phyloP scores from a whole-genome alignment of 1,140 invertebrate genomes.

The Brachionus rubens region DNA sequence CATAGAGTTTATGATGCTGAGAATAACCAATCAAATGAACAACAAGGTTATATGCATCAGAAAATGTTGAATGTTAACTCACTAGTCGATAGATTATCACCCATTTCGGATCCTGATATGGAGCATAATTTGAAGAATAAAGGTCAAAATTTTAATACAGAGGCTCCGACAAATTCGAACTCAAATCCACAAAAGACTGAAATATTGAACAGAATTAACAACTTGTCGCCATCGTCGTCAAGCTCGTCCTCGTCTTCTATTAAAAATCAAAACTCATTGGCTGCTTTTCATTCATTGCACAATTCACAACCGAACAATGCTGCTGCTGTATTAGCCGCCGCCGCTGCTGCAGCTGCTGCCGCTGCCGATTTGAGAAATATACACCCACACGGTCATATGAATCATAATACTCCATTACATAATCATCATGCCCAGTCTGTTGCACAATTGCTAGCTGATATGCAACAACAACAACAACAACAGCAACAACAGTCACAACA shows the following conservation, averaged over 20 bases:
- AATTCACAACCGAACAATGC: neutral
- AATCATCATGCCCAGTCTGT: slow-evolving; percentile 45
- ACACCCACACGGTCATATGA: neutral
- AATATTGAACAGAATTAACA: slow-evolving; percentile 35
- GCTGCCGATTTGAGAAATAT: slow-evolving; percentile 34
- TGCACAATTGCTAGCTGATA: slow-evolving; percentile 22
- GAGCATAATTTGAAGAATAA: slow-evolving; percentile 19
- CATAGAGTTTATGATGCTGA: slow-evolving; percentile 2
- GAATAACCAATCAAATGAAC: neutral
- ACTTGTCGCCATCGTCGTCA: slow-evolving; percentile 35
- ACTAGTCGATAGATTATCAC: slow-evolving; percentile 31
- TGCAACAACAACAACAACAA: slow-evolving; percentile 18
- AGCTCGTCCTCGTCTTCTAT: slow-evolving; percentile 34
- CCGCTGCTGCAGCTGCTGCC: slow-evolving; percentile 31
- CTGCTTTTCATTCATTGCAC: neutral
- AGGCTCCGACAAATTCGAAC: neutral
- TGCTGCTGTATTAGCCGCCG: slow-evolving; percentile 34
- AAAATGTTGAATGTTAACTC: slow-evolving; percentile 39
- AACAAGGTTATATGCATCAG: neutral
- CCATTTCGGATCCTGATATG: slow-evolving; percentile 27
- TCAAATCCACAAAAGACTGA: neutral
- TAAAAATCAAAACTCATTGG: slow-evolving; percentile 22
- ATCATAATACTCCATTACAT: neutral
- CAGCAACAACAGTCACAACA: slow-evolving; percentile 14
- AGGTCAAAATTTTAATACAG: neutral